These are phyloP conservation scores for Leptogaster cylindrica DNA, from an alignment of 2,888 invertebrate genomes.

Conservation along the genomic window DNA sequence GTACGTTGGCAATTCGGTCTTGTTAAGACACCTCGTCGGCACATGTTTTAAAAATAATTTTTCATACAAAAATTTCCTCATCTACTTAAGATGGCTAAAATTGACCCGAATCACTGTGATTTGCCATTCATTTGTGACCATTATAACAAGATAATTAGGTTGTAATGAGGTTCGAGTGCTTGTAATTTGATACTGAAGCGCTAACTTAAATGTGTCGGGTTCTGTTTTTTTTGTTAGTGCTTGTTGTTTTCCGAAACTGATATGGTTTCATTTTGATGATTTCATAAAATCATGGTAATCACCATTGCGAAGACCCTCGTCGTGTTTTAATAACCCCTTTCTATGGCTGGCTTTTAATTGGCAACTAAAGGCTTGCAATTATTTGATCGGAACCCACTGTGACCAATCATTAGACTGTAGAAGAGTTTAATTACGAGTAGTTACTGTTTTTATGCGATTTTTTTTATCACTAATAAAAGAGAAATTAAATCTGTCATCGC, in stretches of 20 bases:
- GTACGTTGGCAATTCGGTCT: not conserved
- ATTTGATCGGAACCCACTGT: too few species aligned
- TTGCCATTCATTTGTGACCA: conserved; percentile 20
- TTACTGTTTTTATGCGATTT: too few species aligned
- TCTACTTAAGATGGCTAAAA: conserved; percentile 16
- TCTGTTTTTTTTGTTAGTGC: too few species aligned
- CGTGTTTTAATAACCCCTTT: too few species aligned
- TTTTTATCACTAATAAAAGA: too few species aligned
- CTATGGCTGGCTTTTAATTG: too few species aligned
- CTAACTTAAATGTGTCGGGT: not conserved
- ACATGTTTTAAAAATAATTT: not conserved
- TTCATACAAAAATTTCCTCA: not conserved
- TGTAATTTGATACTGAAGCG: conserved; percentile 15
- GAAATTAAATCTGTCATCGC: too few species aligned
- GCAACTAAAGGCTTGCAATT: too few species aligned
- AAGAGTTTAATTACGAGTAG: too few species aligned
- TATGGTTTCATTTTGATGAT: not conserved
- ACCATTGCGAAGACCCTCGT: too few species aligned
- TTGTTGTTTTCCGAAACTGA: too few species aligned
- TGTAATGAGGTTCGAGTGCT: conserved; percentile 25
- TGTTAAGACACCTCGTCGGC: conserved; percentile 22
- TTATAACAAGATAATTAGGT: conserved; percentile 31
- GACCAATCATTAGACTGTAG: too few species aligned
- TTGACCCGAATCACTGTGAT: conserved; percentile 25
- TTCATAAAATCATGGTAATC: not conserved